phyloP scores from a whole-genome alignment of 2,888 invertebrate genomes.

The Ashinkailepas kermadecensis region DNA sequence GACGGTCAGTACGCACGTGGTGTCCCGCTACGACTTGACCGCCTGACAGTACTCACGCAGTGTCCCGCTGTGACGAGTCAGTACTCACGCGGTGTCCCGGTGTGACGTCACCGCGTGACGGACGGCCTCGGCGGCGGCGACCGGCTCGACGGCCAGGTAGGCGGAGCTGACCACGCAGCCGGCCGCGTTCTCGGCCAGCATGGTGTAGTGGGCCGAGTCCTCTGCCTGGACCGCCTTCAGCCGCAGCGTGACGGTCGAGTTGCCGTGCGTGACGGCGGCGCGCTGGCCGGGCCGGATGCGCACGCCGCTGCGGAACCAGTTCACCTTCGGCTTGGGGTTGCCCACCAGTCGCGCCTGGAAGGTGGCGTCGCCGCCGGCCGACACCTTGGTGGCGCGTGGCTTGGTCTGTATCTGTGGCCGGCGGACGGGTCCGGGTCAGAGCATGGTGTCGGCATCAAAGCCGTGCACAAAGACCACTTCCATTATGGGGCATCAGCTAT shows the following conservation, averaged over 20 bases:
- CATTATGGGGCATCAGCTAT: no score
- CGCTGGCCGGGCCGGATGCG: constrained; percentile 65
- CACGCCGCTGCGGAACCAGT: constrained; percentile 96
- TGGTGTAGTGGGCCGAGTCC: constrained; percentile 88
- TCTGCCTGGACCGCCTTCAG: constrained; percentile 72
- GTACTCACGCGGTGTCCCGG: neutral
- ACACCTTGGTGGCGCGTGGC: constrained; percentile 82
- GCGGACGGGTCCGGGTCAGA: neutral
- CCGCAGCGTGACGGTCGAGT: constrained; percentile 76
- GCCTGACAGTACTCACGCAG: no score
- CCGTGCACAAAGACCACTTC: no score
- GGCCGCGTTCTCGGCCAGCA: constrained; percentile 88
- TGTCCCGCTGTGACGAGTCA: no score
- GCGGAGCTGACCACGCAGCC: constrained; percentile 83
- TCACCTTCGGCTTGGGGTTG: constrained; percentile 50
- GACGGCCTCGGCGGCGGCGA: neutral
- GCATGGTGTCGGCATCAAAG: no score
- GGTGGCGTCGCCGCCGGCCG: constrained; percentile 89
- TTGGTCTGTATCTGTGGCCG: constrained; percentile 84
- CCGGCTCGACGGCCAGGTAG: constrained; percentile 64
- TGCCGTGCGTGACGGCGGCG: constrained; percentile 67
- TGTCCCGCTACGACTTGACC: no score
- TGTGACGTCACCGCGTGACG: neutral
- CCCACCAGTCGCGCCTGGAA: constrained; percentile 48
- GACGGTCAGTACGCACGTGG: no score